phyloP scores from a whole-genome alignment of 2,888 invertebrate genomes.

The Chrysomela aeneicollis region DNA sequence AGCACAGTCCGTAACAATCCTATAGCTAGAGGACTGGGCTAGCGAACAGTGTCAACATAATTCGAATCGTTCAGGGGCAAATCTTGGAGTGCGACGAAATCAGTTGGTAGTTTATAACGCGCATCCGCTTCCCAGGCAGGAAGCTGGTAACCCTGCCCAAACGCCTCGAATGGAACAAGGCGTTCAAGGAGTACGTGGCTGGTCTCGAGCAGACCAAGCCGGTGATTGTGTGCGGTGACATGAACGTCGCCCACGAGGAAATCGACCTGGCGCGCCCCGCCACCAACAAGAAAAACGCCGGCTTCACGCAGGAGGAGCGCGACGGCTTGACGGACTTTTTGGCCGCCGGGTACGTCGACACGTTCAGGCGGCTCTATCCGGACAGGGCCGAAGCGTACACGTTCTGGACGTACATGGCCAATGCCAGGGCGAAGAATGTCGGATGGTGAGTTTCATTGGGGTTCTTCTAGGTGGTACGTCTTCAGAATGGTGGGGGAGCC shows the following conservation, averaged over 20 bases:
- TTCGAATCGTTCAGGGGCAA: no score
- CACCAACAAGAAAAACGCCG: conserved; percentile 89
- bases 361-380: conserved; percentile 87
- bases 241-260: conserved; percentile 96
- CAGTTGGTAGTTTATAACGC: no score
- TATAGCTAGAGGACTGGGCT: no score
- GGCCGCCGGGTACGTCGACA: conserved; percentile 84
- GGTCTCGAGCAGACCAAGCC: conserved; percentile 88
- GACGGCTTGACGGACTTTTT: conserved; percentile 88
- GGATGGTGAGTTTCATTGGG: conserved; percentile 79
- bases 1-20: no score
- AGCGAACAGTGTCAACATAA: no score
- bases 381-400: conserved; percentile 84
- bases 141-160: conserved; percentile 87
- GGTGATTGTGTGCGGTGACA: conserved; percentile 94
- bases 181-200: conserved; percentile 80
- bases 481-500: background rate
- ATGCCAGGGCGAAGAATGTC: conserved; percentile 86
- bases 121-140: conserved; percentile 66
- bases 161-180: conserved; percentile 89
- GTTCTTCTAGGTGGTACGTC: conserved; percentile 25
- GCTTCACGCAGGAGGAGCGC: conserved; percentile 95
- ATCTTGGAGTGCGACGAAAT: no score
- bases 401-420: conserved; percentile 94
- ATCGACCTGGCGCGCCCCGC: conserved; percentile 97